Percentiles rank a stretch among this genome's conserved stretches.
phyloP scores from a whole-genome alignment of 2,797 vertebrate species.

The Sebastes steindachneri region DNA sequence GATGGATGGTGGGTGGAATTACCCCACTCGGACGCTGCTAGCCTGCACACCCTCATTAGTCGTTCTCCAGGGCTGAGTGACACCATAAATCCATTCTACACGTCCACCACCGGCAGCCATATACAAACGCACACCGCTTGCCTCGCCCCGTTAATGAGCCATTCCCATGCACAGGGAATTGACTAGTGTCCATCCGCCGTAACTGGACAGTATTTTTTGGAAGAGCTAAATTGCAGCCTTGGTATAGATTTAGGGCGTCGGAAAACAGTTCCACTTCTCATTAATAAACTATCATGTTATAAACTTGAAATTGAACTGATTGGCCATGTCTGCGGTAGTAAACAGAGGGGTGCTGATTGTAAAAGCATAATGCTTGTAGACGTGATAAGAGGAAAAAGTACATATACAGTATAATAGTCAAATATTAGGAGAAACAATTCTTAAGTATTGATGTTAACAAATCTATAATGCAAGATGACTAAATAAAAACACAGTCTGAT shows the following conservation, averaged over 20 bases:
- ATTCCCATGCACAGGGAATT: slow-evolving; percentile 98
- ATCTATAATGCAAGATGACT: background rate
- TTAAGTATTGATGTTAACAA: background rate
- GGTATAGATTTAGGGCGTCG: slow-evolving; percentile 88
- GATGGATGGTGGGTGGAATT: slow-evolving; percentile 86
- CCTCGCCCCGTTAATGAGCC: slow-evolving; percentile 92
- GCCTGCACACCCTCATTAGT: slow-evolving; percentile 93
- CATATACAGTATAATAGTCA: background rate
- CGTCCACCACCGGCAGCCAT: slow-evolving; percentile 86
- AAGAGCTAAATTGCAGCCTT: slow-evolving; percentile 85
- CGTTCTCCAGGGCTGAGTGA: slow-evolving; percentile 96
- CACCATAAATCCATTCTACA: slow-evolving; percentile 97
- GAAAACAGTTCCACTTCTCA: slow-evolving; percentile 82
- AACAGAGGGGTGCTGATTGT: slow-evolving; percentile 29
- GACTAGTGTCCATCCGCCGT: slow-evolving; percentile 93
- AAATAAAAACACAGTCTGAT: background rate
- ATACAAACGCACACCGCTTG: slow-evolving; percentile 84
- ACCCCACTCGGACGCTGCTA: slow-evolving; percentile 83
- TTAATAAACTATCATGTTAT: slow-evolving; percentile 82
- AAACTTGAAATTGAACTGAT: slow-evolving; percentile 79
- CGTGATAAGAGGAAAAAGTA: background rate
- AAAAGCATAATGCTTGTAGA: slow-evolving; percentile 1
- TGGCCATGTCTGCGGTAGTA: slow-evolving; percentile 73
- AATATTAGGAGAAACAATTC: background rate
- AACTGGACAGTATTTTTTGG: slow-evolving; percentile 88